A percentile compares a stretch with the other conserved stretches of the same genome.
Evolutionary conservation across 2,797 vertebrate species (phyloP).

Genomic region (Ctenochaetus hawaiiensis): DNA sequence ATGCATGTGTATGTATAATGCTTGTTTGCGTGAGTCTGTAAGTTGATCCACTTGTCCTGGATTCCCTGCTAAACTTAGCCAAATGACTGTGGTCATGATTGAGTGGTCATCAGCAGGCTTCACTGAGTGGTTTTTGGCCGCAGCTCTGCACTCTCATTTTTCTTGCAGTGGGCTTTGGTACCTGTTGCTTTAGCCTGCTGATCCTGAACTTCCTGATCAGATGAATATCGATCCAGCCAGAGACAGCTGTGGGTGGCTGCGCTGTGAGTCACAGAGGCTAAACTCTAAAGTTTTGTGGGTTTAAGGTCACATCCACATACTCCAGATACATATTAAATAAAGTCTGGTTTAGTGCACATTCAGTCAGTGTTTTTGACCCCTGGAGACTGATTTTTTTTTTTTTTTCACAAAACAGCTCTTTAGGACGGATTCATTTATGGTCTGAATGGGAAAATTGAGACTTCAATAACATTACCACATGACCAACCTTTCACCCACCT

Average conservation of each 20-base stretch:
- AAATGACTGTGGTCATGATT: conserved; percentile 43
- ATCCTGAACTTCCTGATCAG: conserved; percentile 4
- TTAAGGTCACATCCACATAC: conserved; percentile 33
- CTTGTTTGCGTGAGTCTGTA: conserved; percentile 55
- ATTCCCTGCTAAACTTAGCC: conserved; percentile 85
- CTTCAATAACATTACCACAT: not conserved
- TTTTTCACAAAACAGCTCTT: not conserved
- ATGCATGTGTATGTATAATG: not conserved
- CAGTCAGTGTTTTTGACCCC: not conserved
- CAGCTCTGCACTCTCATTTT: not conserved
- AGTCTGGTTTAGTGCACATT: not conserved
- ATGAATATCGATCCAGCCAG: conserved; percentile 49
- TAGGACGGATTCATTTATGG: not conserved
- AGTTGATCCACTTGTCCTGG: conserved; percentile 79
- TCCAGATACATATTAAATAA: not conserved
- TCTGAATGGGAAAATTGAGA: not conserved
- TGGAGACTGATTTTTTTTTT: not conserved
- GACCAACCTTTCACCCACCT: not conserved
- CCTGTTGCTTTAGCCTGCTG: conserved; percentile 37
- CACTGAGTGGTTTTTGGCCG: conserved; percentile 8
- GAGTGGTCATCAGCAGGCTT: conserved; percentile 48
- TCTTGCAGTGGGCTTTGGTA: not conserved
- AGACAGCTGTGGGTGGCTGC: not conserved
- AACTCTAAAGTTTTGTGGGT: not conserved
- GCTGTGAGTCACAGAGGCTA: conserved; percentile 23